phyloP scores from a whole-genome alignment of 2,797 vertebrate genomes.

The Gephyroberyx darwinii region DNA sequence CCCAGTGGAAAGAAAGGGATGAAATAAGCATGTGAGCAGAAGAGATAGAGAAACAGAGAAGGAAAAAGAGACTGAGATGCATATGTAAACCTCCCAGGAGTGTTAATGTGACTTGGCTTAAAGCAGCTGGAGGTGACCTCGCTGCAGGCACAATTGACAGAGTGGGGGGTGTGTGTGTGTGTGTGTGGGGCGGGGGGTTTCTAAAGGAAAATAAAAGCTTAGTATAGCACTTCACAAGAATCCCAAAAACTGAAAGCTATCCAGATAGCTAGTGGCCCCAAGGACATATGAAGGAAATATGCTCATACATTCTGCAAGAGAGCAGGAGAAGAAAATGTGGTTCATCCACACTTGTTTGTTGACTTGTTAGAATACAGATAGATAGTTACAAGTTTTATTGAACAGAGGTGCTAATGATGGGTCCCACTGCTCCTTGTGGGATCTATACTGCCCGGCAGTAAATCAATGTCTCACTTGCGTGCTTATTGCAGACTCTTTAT shows the following conservation, averaged over 20 bases:
- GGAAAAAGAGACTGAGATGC: background rate
- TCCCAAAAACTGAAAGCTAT: slow-evolving; percentile 13
- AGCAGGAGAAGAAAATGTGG: background rate
- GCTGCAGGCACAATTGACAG: slow-evolving; percentile 52
- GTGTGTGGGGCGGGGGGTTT: background rate
- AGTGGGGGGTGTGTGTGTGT: slow-evolving; percentile 8
- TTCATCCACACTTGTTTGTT: slow-evolving; percentile 26
- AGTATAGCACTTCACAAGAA: slow-evolving; percentile 35
- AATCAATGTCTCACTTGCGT: slow-evolving; percentile 65
- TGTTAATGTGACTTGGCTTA: slow-evolving; percentile 48
- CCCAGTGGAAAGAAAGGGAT: slow-evolving; percentile 33
- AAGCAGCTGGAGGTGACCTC: slow-evolving; percentile 66
- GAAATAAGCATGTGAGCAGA: slow-evolving; percentile 47
- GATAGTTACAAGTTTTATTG: slow-evolving; percentile 39
- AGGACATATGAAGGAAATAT: slow-evolving; percentile 10
- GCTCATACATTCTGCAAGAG: slow-evolving; percentile 4
- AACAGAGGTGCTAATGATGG: slow-evolving; percentile 54
- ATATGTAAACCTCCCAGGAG: slow-evolving; percentile 48
- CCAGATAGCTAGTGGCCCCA: slow-evolving; percentile 6
- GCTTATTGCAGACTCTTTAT: slow-evolving; percentile 52
- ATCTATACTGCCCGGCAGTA: slow-evolving; percentile 46
- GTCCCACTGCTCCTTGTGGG: slow-evolving; percentile 25
- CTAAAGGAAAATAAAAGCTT: slow-evolving; percentile 40
- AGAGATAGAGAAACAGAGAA: slow-evolving; percentile 6
- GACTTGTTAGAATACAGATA: slow-evolving; percentile 23